Base-by-base conservation (phyloP, 2,113 vertebrate genomes). In the Plestiodon gilberti region DNA sequence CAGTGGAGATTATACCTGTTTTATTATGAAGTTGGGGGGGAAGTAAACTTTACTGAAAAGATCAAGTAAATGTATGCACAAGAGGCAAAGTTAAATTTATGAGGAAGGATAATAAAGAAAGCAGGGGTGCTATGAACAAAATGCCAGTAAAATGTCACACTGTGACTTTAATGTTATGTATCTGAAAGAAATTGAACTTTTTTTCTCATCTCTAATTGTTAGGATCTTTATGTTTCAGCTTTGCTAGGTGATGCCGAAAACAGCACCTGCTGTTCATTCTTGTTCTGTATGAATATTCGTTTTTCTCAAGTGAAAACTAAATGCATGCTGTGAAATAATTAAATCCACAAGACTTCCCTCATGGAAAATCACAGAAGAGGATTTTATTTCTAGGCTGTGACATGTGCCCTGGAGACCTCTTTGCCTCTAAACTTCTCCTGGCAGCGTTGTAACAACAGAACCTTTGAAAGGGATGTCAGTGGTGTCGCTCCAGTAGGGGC, bases 11-110 rank as follows among this genome's bases (percentile, higher is more conserved):
- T 73, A 30, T 40, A 73, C 10, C 8, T 87, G 3, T 1, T 73
- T 90, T 80, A 20, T 55, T 79, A 23, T 30, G 20, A 76, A 88
- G 77, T 33, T 38, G 17, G 43, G 20, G 20, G 55, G 55, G 43
- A 8, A 48, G 43, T 33, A 33, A 7, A 85, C 3, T 75, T 52
- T 85, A 65, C 69, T 85, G 75, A 85, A 83, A 90, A 80, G n/a
- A 84, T 20, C 87, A 81, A 76, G 62, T 35, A 65, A 79, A 3
- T 18, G 30, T 67, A 65, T 75, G 25, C 48, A 5, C 9, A 38
- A 67, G 35, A 86, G 22, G 2, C 0, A 77, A 75, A 52, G 35
- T 78, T 48, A 48, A 67, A 77, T 25, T 71, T 48, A 67, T 15
- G 82, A 33, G 23, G 86, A 70, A 81, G 14, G 15, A 52, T 3